Evolutionary conservation across 2,888 invertebrate genomes (phyloP).

Genomic region (Epinotia nisella): DNA sequence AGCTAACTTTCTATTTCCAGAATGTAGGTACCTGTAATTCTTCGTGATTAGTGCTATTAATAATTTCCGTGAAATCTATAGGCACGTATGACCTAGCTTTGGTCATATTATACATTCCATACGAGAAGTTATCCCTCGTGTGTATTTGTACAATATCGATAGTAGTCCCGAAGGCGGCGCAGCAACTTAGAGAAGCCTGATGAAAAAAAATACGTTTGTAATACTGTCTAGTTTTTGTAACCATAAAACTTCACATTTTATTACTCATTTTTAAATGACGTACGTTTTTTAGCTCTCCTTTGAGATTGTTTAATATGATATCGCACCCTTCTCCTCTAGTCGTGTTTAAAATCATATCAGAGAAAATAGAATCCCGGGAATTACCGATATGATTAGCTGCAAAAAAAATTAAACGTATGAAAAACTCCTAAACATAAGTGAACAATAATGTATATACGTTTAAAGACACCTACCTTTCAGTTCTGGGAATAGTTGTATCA

Average conservation of each 20-base stretch:
- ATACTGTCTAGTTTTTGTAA: not conserved
- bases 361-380: constrained; percentile 63
- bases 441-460: not conserved
- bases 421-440: not conserved
- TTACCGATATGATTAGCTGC: constrained; percentile 64
- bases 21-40: constrained; percentile 48
- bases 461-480: constrained; percentile 43
- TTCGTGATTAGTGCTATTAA: constrained; percentile 36
- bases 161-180: constrained; percentile 29
- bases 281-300: constrained; percentile 62
- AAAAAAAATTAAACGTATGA: constrained; percentile 44
- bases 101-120: constrained; percentile 48
- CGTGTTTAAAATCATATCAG: constrained; percentile 57
- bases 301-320: constrained; percentile 59
- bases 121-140: constrained; percentile 46
- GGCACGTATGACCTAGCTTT: constrained; percentile 45
- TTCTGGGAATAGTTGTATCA: constrained; percentile 47
- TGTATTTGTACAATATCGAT: constrained; percentile 47
- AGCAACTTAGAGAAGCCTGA: constrained; percentile 48
- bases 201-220: not conserved
- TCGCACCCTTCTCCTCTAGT: constrained; percentile 63
- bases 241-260: not conserved
- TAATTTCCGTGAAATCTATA: constrained; percentile 44
- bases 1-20: not conserved
- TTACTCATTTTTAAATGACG: constrained; percentile 42